Conservation (phyloP, 2,888 invertebrate genomes). For the Euzophera pinguis region DNA sequence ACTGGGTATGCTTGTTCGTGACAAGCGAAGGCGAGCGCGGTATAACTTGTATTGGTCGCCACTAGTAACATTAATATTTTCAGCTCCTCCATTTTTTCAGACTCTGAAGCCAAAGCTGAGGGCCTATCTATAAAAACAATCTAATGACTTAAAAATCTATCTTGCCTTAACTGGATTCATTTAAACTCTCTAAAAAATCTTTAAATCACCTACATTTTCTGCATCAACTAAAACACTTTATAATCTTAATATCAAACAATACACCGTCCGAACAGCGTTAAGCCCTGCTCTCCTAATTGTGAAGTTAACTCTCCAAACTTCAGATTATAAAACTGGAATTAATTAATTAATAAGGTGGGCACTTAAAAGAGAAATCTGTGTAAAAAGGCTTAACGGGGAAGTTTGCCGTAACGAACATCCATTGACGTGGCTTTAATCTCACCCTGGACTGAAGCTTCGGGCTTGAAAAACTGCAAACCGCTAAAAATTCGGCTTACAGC, state of each 20-base stretch:
- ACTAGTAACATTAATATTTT: no score
- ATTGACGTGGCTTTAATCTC: conserved; percentile 54
- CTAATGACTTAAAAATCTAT: no score
- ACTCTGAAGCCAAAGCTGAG: no score
- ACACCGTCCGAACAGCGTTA: conserved; percentile 4
- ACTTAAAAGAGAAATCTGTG: conserved; percentile 49
- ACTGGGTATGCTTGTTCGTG: no score
- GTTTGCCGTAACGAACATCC: conserved; percentile 41
- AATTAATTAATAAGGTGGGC: conserved; percentile 70
- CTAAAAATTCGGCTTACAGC: conserved; percentile 57
- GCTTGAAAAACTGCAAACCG: conserved; percentile 47
- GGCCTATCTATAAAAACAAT: no score
- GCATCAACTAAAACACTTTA: not conserved
- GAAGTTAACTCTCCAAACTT: conserved; percentile 41
- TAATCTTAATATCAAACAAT: not conserved
- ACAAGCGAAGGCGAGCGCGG: no score
- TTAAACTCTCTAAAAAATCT: no score
- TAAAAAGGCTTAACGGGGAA: conserved; percentile 62
- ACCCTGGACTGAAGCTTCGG: conserved; percentile 36
- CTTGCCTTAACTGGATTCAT: no score
- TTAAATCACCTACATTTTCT: not conserved
- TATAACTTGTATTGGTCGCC: no score
- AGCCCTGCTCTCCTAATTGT: conserved; percentile 24
- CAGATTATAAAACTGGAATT: conserved; percentile 44
- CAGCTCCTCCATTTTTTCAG: no score